Percentiles rank a stretch among this genome's conserved stretches.
These are phyloP conservation scores for Drosophila mayaguana DNA, from an alignment of 2,888 invertebrate species.

Conservation along the genomic window DNA sequence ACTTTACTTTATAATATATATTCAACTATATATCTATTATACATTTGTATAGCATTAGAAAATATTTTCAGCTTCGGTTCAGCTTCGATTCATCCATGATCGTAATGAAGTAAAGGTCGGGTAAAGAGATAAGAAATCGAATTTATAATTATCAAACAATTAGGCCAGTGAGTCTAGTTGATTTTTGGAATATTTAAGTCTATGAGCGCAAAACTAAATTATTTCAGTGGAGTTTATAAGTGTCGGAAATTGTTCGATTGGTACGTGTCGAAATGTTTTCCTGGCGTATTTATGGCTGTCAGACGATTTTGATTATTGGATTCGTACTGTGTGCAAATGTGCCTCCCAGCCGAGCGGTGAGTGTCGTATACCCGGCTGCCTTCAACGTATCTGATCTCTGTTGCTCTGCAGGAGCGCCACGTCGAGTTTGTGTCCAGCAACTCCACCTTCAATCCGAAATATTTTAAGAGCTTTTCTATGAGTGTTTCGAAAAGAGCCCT, in stretches of 20 bases:
- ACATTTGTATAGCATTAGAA: background rate
- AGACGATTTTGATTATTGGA: conserved; percentile 3
- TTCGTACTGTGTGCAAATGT: background rate
- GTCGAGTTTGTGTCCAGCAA: conserved; percentile 35
- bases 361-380: background rate
- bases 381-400: background rate
- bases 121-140: background rate
- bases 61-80: background rate
- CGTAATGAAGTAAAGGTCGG: background rate
- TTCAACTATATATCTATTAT: background rate
- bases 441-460: conserved; percentile 45
- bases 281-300: background rate
- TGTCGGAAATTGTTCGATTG: conserved; percentile 3
- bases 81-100: conserved; percentile 1
- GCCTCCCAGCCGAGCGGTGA: conserved; percentile 36
- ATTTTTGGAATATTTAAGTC: conserved; percentile 10
- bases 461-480: conserved; percentile 50
- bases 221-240: background rate
- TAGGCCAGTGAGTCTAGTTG: background rate
- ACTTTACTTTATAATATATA: background rate
- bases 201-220: conserved; percentile 3
- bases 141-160: background rate
- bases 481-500: conserved; percentile 34
- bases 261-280: conserved; percentile 18
- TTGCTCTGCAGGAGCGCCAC: conserved; percentile 42